Base-by-base conservation (phyloP, 1,140 invertebrate species). In the Fopius arisanus region DNA sequence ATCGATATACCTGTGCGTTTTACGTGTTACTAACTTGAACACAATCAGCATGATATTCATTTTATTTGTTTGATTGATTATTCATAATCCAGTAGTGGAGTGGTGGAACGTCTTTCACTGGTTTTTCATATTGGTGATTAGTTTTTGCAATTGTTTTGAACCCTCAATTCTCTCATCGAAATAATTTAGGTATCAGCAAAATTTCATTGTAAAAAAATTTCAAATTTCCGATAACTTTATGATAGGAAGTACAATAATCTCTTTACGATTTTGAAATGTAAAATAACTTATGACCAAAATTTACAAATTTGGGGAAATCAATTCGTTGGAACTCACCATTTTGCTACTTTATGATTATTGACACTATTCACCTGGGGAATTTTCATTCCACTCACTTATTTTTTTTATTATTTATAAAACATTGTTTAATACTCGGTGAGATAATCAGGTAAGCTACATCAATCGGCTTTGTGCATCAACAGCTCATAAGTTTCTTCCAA, bases 381-480 rank as follows among this genome's bases (percentile, higher is more conserved):
- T 23, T 6, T 59, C 19, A 28, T 59, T 28, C 3, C 14, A 59
- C 21, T 23, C 23, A 59, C 54, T 3, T 59, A 23, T 59, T 9
- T 12, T 59, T 23, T 59, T 12, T 59, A n/a, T 51, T 51, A 51
- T 10, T 26, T 23, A 6, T 1, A 59, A 26, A 59, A 26, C 54
- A 59, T 26, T 59, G 54, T 59, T 59, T 59, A 59, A 28, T 59
- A 26, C 10, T 23, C 6, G 23, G 1, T 12, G 23, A 19, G 4
- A 28, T 7, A 59, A 28, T 26, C 1, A 59, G 54, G 54, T 59
- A 59, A 59, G 54, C 54, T 59, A 26, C 19, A 59, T 72, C 70
- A 65, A 48, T 65, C 26, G 40, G 41, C 70, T 72, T 43, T 72
- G 54, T 65, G 40, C 62, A 51, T 43, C 33, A 66, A 40, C 43